Base-by-base conservation (phyloP, 92 coral and sea anemone species). In the Epizoanthus stellaris region DNA sequence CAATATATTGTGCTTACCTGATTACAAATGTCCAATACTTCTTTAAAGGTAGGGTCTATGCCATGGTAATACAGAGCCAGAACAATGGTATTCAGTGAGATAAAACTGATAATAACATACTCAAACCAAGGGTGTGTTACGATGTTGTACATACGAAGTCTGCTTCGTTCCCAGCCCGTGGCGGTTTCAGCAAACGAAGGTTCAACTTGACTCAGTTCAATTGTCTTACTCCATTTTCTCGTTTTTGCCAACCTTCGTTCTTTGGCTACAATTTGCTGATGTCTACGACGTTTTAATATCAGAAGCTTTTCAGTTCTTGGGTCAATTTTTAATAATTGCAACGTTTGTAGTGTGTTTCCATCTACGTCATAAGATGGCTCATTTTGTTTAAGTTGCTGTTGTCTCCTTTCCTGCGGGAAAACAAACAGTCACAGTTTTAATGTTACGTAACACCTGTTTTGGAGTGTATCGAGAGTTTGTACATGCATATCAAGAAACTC, bases 51-150 rank as follows among this genome's bases (percentile, higher is more conserved):
- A 0, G 64, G 42, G 53, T 84, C 49, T 65, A 87, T 82, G 21
- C 74, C 81, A 20, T 87, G 61, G 59, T 87, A 86, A 58, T 87
- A 84, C 38, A 73, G 52, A 34, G 87, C 90, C 74, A 87, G 77
- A 0, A 81, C 71, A 73, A 81, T 49, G 1, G 90, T 82, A 73
- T 87, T 87, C 13, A 80, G 49, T 61, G 74, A 72, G 80, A 87
- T 87, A 17, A 84, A 65, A 1, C 63, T 36, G n/a, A 85, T 82
- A 8, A 87, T 75, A 19, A 76, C 77, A 34, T 70, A 77, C 56
- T 87, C 90, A 52, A 87, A 75, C 70, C 85, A 79, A 12, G 69
- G 43, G n/a, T 85, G 81, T 58, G 68, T 82, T 49, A 82, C 90
- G 39, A 82, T 16, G 8, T 56, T 38, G 39, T 39, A 65, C 25